Conservation (phyloP, 2,113 vertebrate genomes). For the Cathartes aura region DNA sequence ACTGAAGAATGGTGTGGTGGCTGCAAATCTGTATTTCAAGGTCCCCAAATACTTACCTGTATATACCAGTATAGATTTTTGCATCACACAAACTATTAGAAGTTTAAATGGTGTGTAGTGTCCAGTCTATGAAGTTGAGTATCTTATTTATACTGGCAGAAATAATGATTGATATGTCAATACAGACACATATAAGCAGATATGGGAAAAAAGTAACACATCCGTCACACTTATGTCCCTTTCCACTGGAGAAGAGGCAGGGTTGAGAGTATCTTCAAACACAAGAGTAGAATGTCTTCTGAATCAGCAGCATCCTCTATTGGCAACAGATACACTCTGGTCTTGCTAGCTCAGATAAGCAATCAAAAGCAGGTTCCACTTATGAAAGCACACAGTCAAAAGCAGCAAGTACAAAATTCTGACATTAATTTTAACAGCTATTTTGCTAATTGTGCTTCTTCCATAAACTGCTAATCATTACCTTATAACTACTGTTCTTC, state of each 20-base stretch:
- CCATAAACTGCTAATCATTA: background rate
- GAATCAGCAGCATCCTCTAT: conserved; percentile 37
- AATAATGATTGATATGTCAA: background rate
- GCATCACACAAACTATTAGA: background rate
- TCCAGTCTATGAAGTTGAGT: background rate
- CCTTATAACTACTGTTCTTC: background rate
- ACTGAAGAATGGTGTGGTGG: background rate
- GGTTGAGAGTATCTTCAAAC: background rate
- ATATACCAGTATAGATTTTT: background rate
- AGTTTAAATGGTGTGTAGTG: background rate
- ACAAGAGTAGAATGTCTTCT: background rate
- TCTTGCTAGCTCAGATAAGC: background rate
- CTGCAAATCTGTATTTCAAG: background rate
- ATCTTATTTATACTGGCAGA: background rate
- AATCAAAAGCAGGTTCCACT: background rate
- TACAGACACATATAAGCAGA: background rate
- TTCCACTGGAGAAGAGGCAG: fast-evolving
- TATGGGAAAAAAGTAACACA: background rate
- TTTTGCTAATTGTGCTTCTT: background rate
- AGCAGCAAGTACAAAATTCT: background rate
- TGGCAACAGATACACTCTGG: background rate
- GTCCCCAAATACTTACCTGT: background rate
- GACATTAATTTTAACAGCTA: background rate
- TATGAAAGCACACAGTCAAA: background rate
- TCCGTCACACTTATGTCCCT: background rate